Evolutionary conservation across 2,888 invertebrate genomes (phyloP), one percentile per base, ranked within the genome.

Genomic region (Cordilura impudica): DNA sequence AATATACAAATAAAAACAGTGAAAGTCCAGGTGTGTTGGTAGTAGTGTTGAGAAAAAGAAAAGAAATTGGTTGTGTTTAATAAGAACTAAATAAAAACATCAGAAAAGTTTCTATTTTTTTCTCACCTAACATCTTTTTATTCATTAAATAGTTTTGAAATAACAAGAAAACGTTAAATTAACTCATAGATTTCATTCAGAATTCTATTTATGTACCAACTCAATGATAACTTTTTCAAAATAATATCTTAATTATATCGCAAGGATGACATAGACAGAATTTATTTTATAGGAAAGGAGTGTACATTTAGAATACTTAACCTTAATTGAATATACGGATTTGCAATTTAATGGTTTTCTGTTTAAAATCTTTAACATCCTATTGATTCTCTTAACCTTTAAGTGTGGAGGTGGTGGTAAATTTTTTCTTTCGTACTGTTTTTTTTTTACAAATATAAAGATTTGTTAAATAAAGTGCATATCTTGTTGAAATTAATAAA

Each of bases 181-280:
- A 60, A 73, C 53, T 60, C 65, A 74, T 74, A 29, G 78, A 74
- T 60, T 74, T 60, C 65, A 70, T 78, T 74, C 70, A 74, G 58
- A 70, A 29, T 35, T 49, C 60, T 70, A 69, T 70, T 78, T 78
- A 73, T 65, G 53, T 60, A 60, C 14, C 58, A 69, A 23, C 45
- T 67, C 7, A 63, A 43, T 63, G 56, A 72, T 63, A 65, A 58
- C 12, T 39, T 39, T 2, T 39, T n/a, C 1, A 12, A 12, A 35
- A 29, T 29, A 35, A 35, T 35, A 35, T 35, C n/a, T 39, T n/a
- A 39, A 39, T 39, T 39, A 12, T 10, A 31, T 10, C 8, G 12
- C 10, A 31, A 31, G 8, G 31, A 29, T n/a, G n/a, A n/a, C n/a
- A n/a, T n/a, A n/a, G n/a, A n/a, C n/a, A n/a, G n/a, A n/a, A n/a